Conservation (phyloP, 2,797 vertebrate species). For the Oreonectes daqikongensis region DNA sequence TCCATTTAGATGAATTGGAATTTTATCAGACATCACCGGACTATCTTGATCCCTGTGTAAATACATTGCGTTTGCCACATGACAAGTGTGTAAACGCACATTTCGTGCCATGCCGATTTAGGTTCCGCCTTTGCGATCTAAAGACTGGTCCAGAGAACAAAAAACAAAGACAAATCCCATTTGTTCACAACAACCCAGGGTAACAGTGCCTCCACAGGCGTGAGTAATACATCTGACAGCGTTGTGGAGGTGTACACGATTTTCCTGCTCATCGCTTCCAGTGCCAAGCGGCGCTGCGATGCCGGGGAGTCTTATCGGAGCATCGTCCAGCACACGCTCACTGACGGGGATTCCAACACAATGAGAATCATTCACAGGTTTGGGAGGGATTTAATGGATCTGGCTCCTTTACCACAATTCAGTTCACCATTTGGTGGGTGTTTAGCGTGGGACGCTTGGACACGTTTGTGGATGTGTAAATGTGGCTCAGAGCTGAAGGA, state of each 20-base stretch:
- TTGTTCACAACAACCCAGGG: slow-evolving; percentile 4
- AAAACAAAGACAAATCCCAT: neutral
- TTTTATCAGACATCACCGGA: neutral
- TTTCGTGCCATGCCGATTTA: neutral
- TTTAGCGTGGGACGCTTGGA: slow-evolving; percentile 34
- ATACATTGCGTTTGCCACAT: neutral
- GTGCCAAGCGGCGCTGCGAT: slow-evolving; percentile 6
- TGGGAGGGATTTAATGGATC: slow-evolving; percentile 28
- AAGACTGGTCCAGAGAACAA: neutral
- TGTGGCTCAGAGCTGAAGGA: slow-evolving; percentile 27
- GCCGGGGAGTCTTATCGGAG: slow-evolving; percentile 27
- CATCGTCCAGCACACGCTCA: slow-evolving; percentile 31
- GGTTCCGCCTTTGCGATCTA: slow-evolving; percentile 1
- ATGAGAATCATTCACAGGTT: slow-evolving; percentile 42
- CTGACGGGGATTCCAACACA: slow-evolving; percentile 32
- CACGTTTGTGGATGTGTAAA: slow-evolving; percentile 9
- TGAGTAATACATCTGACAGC: slow-evolving; percentile 29
- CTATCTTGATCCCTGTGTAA: neutral
- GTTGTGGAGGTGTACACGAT: slow-evolving; percentile 33
- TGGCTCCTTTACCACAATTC: neutral
- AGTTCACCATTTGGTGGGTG: slow-evolving; percentile 25
- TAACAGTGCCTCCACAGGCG: slow-evolving; percentile 1
- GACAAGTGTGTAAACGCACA: neutral
- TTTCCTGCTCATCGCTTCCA: slow-evolving; percentile 18
- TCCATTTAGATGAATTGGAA: neutral